Percentiles rank a stretch among this genome's conserved stretches.
Conservation (phyloP, 2,113 vertebrate genomes). For the Aphelocoma coerulescens region DNA sequence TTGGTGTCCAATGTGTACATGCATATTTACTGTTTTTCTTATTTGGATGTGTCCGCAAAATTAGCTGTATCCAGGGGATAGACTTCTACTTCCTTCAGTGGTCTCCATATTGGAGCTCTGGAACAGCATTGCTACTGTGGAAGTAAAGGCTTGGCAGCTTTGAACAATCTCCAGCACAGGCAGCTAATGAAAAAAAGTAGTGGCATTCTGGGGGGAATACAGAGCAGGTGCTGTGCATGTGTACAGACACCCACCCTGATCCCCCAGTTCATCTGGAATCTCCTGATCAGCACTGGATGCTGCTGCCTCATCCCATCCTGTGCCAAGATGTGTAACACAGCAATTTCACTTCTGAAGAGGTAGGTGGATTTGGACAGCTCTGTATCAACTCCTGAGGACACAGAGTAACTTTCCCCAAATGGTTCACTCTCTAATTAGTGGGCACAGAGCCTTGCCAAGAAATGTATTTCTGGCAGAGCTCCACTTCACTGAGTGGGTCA, state of each 20-base stretch:
- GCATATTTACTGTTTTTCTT: neutral
- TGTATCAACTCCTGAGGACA: neutral
- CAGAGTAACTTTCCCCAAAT: slow-evolving; percentile 44
- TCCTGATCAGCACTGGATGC: neutral
- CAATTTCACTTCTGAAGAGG: neutral
- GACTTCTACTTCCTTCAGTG: neutral
- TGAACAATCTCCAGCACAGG: neutral
- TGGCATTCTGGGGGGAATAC: neutral
- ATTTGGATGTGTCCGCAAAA: neutral
- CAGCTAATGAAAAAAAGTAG: neutral
- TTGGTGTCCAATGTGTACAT: neutral
- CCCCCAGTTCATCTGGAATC: neutral
- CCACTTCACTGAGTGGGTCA: slow-evolving; percentile 24
- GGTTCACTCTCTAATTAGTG: slow-evolving; percentile 45
- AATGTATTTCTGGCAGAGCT: slow-evolving; percentile 40
- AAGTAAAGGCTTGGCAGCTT: neutral
- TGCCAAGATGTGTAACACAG: neutral
- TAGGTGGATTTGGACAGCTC: slow-evolving; percentile 42
- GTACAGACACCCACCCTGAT: neutral
- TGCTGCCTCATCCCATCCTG: neutral
- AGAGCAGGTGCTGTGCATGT: neutral
- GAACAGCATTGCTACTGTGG: neutral
- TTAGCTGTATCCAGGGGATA: neutral
- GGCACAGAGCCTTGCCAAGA: slow-evolving; percentile 47
- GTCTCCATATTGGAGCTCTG: neutral